These are phyloP conservation scores for cattle (Bos taurus) DNA, from an alignment of 2,113 vertebrate species.

Conservation along the genomic window DNA sequence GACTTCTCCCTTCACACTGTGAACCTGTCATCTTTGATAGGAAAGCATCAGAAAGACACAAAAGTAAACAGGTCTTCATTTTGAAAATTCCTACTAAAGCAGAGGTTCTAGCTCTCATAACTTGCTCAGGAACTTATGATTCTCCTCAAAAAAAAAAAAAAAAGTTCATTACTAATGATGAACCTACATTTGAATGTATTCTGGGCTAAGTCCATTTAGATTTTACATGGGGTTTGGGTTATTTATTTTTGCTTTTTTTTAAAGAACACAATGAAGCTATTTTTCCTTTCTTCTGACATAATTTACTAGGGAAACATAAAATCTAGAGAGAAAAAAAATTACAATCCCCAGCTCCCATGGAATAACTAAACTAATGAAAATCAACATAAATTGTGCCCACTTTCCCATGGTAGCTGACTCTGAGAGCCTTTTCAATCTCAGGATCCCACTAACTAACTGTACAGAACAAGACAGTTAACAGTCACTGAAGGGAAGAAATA, in stretches of 20 bases:
- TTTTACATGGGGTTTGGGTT: not conserved
- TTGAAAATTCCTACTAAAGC: not conserved
- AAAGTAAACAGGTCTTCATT: not conserved
- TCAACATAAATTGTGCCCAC: not conserved
- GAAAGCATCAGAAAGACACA: not conserved
- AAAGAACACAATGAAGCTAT: not conserved
- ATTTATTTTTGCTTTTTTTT: not conserved
- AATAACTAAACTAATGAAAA: slow-evolving; percentile 14
- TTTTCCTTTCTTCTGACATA: not conserved
- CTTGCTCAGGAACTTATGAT: not conserved
- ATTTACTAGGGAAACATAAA: not conserved
- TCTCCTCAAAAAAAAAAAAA: not conserved
- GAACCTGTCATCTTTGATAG: not conserved
- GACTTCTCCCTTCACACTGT: not conserved
- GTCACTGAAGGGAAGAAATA: not conserved
- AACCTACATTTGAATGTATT: not conserved
- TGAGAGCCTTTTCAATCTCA: not conserved
- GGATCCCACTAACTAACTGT: not conserved
- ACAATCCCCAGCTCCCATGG: not conserved
- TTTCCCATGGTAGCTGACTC: not conserved
- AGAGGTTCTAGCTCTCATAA: not conserved
- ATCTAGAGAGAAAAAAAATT: not conserved
- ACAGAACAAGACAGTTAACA: not conserved
- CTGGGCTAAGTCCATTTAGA: not conserved
- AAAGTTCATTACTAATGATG: not conserved